Percentiles rank a stretch among this genome's conserved stretches.
phyloP scores from a whole-genome alignment of 2,113 vertebrate genomes.

The Empidonax traillii region DNA sequence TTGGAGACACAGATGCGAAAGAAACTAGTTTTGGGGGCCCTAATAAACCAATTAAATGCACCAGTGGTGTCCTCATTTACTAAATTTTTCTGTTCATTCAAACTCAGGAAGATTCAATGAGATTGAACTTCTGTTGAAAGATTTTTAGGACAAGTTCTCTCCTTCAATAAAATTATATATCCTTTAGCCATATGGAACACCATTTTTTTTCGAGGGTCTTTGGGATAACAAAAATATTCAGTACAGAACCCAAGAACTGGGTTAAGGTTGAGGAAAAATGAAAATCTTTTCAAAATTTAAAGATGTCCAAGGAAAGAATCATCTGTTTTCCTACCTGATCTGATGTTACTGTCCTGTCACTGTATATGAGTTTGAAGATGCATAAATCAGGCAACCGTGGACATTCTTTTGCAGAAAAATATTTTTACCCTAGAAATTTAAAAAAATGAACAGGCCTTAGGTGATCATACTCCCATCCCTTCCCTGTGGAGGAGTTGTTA shows the following conservation, averaged over 20 bases:
- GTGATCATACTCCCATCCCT: not conserved
- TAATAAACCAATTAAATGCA: constrained; percentile 16
- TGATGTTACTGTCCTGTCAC: not conserved
- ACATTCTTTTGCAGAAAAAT: not conserved
- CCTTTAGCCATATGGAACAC: not conserved
- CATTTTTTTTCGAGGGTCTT: not conserved
- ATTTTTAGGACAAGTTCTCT: not conserved
- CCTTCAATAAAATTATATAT: not conserved
- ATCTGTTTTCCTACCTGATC: not conserved
- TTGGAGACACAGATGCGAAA: constrained; percentile 43
- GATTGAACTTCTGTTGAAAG: not conserved
- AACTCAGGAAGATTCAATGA: not conserved
- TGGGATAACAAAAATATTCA: not conserved
- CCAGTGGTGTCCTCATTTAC: not conserved
- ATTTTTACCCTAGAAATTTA: not conserved
- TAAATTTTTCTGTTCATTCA: not conserved
- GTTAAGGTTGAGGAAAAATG: not conserved
- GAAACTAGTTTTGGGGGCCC: not conserved
- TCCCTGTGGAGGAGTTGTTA: not conserved
- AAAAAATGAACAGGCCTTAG: not conserved
- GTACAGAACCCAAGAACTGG: not conserved
- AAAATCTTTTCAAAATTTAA: not conserved
- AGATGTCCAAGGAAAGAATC: not conserved
- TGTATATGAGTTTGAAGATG: not conserved
- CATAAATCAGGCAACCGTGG: not conserved